A percentile compares a stretch with the other conserved stretches of the same genome.
Evolutionary conservation across 2,888 invertebrate species (phyloP).

Genomic region (Pyrrhia umbra): DNA sequence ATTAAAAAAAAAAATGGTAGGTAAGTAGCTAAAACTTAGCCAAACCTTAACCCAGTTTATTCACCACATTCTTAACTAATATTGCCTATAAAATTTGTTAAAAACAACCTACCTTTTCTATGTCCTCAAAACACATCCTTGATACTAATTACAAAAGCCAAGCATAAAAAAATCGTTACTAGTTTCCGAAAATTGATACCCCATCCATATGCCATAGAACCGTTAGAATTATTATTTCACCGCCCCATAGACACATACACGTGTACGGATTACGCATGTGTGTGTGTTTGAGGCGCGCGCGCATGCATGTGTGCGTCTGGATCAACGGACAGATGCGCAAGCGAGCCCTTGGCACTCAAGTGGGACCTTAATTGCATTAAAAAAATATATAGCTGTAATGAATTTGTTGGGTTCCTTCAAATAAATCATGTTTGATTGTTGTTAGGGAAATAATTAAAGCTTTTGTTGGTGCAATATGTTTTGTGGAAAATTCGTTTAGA

Average conservation of each 20-base stretch:
- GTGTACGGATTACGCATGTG: constrained; percentile 11
- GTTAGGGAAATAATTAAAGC: constrained; percentile 16
- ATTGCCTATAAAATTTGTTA: too few species aligned
- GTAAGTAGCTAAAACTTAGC: too few species aligned
- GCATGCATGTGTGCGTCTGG: constrained; percentile 30
- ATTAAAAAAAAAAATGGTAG: too few species aligned
- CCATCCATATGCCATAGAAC: constrained; percentile 68
- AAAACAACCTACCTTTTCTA: too few species aligned
- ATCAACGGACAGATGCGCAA: constrained; percentile 72
- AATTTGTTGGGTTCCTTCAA: constrained; percentile 48
- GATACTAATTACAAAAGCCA: neutral
- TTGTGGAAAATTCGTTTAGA: neutral
- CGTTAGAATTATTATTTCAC: constrained; percentile 69
- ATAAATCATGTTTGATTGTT: constrained; percentile 42
- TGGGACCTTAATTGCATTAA: constrained; percentile 69
- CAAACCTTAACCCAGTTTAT: too few species aligned
- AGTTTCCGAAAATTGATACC: constrained; percentile 56
- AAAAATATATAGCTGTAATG: constrained; percentile 62
- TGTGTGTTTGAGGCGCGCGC: constrained; percentile 26
- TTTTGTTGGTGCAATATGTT: constrained; percentile 13
- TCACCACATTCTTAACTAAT: too few species aligned
- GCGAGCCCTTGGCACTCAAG: constrained; percentile 64
- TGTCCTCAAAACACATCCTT: neutral
- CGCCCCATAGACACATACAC: constrained; percentile 61
- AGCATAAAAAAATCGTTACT: constrained; percentile 48